phyloP scores from a whole-genome alignment of 2,113 vertebrate genomes.

The Coptodon bakossiorum region DNA sequence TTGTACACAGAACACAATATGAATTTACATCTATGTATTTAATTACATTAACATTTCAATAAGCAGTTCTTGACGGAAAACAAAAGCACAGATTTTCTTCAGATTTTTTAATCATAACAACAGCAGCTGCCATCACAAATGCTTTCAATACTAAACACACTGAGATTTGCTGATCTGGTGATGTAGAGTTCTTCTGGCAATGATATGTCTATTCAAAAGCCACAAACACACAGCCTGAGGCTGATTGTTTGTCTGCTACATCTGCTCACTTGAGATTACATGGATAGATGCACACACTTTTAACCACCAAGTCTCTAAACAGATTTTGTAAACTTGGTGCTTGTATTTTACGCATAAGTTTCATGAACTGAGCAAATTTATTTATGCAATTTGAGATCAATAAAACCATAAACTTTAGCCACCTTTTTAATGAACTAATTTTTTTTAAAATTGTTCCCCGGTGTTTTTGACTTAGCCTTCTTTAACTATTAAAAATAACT shows the following conservation, averaged over 20 bases:
- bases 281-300: neutral
- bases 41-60: neutral
- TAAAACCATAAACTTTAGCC: neutral
- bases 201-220: constrained; percentile 59
- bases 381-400: neutral
- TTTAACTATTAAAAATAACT: neutral
- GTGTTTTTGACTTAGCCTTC: neutral
- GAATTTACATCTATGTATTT: neutral
- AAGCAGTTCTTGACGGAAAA: neutral
- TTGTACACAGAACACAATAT: neutral
- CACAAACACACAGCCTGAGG: neutral
- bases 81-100: neutral
- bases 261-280: constrained; percentile 23
- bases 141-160: neutral
- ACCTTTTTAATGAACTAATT: neutral
- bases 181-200: constrained; percentile 39
- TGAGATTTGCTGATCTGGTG: neutral
- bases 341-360: neutral
- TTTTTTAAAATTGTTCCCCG: neutral
- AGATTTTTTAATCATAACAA: neutral
- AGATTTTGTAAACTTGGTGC: neutral
- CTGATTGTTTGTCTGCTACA: constrained; percentile 45
- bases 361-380: neutral
- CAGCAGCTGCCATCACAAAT: neutral
- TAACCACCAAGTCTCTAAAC: neutral